Conservation (phyloP, 1,140 invertebrate genomes). For the Heliconius hewitsoni region DNA sequence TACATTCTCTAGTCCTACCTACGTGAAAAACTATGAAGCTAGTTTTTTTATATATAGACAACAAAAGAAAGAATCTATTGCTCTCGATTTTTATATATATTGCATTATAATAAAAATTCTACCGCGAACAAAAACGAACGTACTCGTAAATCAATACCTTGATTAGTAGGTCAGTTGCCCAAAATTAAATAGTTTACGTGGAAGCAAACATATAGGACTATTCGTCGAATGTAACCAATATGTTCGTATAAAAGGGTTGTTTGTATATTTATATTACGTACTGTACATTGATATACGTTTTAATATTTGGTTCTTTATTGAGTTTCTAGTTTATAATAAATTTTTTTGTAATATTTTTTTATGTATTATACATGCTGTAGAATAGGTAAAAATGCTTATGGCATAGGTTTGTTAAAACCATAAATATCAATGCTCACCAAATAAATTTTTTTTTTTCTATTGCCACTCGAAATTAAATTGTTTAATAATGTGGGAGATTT, state of each 20-base stretch:
- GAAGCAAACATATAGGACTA: background rate
- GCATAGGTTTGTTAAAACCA: no score
- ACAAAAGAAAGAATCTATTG: no score
- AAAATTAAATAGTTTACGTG: background rate
- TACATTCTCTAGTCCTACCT: no score
- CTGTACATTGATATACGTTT: background rate
- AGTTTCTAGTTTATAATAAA: background rate
- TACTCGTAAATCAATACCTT: background rate
- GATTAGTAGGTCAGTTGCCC: constrained; percentile 5
- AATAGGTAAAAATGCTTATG: no score
- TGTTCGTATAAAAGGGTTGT: background rate
- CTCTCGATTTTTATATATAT: no score
- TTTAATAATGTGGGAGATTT: no score
- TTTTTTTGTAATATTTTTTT: background rate
- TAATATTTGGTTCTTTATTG: background rate
- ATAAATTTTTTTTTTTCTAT: no score
- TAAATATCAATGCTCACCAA: no score
- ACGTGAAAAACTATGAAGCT: background rate
- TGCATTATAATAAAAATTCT: background rate
- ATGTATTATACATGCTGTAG: no score
- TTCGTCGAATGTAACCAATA: background rate
- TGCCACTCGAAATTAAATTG: no score
- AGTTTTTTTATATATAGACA: no score
- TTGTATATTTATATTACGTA: background rate
- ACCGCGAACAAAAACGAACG: background rate